A percentile compares a stretch with the other conserved stretches of the same genome.
These are phyloP conservation scores for Crypturellus undulatus DNA, from an alignment of 2,113 vertebrate species.

Conservation along the genomic window DNA sequence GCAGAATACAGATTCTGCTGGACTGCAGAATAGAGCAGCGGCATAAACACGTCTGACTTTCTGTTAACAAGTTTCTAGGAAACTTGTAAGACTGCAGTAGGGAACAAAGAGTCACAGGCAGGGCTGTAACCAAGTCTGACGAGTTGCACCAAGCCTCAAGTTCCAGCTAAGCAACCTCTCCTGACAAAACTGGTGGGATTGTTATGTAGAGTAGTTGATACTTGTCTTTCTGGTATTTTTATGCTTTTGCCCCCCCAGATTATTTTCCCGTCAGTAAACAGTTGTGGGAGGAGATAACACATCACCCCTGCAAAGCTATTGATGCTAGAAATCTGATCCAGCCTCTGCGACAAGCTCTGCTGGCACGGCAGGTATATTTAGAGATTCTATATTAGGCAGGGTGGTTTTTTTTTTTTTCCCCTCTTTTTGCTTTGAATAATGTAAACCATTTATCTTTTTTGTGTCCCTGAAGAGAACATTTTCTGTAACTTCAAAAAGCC, in stretches of 20 bases:
- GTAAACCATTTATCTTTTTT: slow-evolving; percentile 8
- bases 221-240: neutral
- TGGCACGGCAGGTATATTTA: slow-evolving; percentile 8
- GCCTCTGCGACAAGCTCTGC: neutral
- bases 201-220: neutral
- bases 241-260: neutral
- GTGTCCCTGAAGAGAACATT: neutral
- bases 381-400: neutral
- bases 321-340: neutral
- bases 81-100: neutral
- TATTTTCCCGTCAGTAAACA: slow-evolving; percentile 6
- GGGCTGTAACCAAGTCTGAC: neutral
- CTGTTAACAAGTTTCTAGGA: neutral
- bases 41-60: neutral
- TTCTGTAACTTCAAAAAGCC: slow-evolving; percentile 20
- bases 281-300: neutral
- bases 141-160: neutral
- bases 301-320: neutral
- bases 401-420: neutral
- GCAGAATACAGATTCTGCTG: neutral
- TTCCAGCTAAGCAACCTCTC: neutral
- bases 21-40: neutral
- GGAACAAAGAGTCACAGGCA: neutral
- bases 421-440: slow-evolving; percentile 1
- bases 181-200: neutral